Evolutionary conservation across 35 echinoderm and acorn worm genomes (phyloP), one percentile per base, ranked within the genome.

Genomic region (Eucidaris tribuloides): DNA sequence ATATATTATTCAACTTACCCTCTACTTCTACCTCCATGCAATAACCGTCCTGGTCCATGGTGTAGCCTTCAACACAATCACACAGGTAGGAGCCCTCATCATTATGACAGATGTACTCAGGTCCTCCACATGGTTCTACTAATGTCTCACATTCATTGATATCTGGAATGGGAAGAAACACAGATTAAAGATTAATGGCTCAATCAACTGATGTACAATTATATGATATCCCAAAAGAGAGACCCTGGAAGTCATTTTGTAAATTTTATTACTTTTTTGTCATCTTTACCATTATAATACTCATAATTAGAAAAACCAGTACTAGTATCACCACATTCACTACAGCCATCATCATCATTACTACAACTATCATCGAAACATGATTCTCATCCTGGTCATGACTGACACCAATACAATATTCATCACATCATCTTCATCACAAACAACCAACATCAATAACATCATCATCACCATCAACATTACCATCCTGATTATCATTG

Each of bases 61-160:
- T 35, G 43, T 72, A 72, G 2, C 66, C 66, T 43, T 72, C 66
- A 40, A 72, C 36, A 42, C 66, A 72, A 39, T 40, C 36, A 39
- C 66, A 72, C 23, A 40, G 66, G 1, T 72, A 72, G 4, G 66
- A 72, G 20, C 66, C 66, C 36, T 72, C 36, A 72, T 72, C 66
- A 42, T 72, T 72, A 32, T 33, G 28, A 42, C 66, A 72, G 5
- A 42, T 43, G 23, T 72, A 72, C 66, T 72, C 33, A 33, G 66
- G 66, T 40, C 66, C 66, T 2, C 66, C 66, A 9, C 66, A 72
- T 24, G 66, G 66, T 35, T 72, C 66, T 4, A 40, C 36, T n/a
- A 20, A 32, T 7, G 4, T 43, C 22, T 72, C 66, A 42, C 66
- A 72, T 22, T 72, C 66, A 72, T 72, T 72, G 66, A 72, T 72